phyloP scores from a whole-genome alignment of 1,140 invertebrate species.

The Maconellicoccus hirsutus region DNA sequence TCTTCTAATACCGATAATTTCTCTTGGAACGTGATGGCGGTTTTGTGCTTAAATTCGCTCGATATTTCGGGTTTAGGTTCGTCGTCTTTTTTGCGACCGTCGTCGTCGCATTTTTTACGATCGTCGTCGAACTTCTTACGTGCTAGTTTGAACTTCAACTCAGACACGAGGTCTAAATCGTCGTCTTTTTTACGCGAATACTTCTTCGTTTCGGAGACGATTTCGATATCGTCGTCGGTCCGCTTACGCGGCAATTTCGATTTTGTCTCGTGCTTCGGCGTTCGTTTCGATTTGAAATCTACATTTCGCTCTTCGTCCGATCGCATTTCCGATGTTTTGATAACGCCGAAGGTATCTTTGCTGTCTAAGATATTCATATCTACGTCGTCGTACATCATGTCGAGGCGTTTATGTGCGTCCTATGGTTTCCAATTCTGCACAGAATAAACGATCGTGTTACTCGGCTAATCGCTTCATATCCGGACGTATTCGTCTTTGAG shows the following conservation, averaged over 20 bases:
- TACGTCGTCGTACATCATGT: neutral
- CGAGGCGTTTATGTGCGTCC: neutral
- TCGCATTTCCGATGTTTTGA: neutral
- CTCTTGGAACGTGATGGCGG: constrained; percentile 1
- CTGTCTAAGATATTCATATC: neutral
- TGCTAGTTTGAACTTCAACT: neutral
- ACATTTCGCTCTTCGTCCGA: neutral
- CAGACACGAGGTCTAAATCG: neutral
- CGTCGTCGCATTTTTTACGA: neutral
- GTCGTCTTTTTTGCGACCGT: neutral
- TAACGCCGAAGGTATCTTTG: neutral
- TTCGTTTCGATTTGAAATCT: neutral
- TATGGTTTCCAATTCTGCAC: neutral
- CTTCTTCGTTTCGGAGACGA: neutral
- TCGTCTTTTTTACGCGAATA: neutral
- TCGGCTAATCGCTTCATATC: neutral
- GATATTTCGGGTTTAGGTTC: neutral
- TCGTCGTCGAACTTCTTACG: neutral
- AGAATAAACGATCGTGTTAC: constrained; percentile 1
- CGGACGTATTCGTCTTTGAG: no score
- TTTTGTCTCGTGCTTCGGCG: neutral
- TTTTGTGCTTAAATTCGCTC: neutral
- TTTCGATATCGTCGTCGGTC: no score
- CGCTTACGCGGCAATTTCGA: no score
- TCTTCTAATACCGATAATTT: constrained; percentile 7